A percentile compares a stretch with the other conserved stretches of the same genome.
Evolutionary conservation across 1,140 invertebrate species (phyloP).

Genomic region (Cephus cinctus): DNA sequence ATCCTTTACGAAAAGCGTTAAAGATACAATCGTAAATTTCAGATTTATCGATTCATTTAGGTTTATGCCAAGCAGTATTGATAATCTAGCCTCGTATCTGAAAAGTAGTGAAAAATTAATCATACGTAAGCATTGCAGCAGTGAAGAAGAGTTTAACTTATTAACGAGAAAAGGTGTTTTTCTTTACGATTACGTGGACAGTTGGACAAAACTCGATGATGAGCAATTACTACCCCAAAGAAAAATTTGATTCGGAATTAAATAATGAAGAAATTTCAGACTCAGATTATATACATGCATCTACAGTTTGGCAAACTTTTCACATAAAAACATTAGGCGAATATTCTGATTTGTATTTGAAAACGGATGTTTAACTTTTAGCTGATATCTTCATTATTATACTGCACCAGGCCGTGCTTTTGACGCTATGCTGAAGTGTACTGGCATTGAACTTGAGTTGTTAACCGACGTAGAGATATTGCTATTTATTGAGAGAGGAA

Average conservation of each 20-base stretch:
- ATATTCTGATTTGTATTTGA: constrained; percentile 49
- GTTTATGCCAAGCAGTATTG: constrained; percentile 18
- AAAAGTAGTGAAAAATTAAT: constrained; percentile 11
- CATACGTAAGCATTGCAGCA: constrained; percentile 13
- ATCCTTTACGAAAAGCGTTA: constrained; percentile 21
- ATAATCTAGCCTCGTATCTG: constrained; percentile 21
- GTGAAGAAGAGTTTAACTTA: constrained; percentile 20
- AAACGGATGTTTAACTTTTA: constrained; percentile 43
- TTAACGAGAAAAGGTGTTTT: constrained; percentile 23
- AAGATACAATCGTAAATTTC: constrained; percentile 14
- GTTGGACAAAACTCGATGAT: constrained; percentile 28
- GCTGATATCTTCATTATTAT: constrained; percentile 47
- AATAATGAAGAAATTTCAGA: constrained; percentile 28
- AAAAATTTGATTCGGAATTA: constrained; percentile 41
- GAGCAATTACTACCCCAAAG: constrained; percentile 15
- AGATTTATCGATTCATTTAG: constrained; percentile 28
- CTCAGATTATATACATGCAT: constrained; percentile 40
- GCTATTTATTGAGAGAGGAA: constrained; percentile 45
- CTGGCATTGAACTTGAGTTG: constrained; percentile 48
- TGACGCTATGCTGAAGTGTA: constrained; percentile 48
- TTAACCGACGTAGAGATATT: constrained; percentile 51
- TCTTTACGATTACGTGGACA: constrained; percentile 37
- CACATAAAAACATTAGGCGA: constrained; percentile 40
- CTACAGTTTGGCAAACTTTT: constrained; percentile 45
- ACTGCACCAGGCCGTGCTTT: constrained; percentile 44